Evolutionary conservation across 2,797 vertebrate species (phyloP), one percentile per base, ranked within the genome.

Genomic region (Acridotheres tristis): DNA sequence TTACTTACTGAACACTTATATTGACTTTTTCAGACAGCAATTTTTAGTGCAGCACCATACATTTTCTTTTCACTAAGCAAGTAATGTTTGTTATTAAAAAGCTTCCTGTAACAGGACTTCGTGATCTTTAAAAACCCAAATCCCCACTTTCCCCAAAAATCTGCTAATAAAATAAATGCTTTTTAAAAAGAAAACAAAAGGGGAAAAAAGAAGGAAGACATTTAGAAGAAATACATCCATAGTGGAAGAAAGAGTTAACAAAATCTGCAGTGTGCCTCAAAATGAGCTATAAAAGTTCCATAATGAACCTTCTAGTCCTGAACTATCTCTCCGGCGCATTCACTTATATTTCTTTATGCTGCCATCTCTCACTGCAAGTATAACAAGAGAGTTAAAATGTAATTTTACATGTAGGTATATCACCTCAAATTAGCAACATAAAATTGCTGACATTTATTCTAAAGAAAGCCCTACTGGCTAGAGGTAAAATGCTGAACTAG

Each of bases 371-470:
- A 93, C 51, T 63, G 89, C 71, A 96, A 92, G 88, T 93, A 61
- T 93, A 97, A 94, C 88, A 91, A 94, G 94, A 83, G 85, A 96
- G 95, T 96, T 91, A 95, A 95, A 94, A 93, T 73, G 79, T 95
- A 96, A 96, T 96, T 97, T 97, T 95, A 96, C 94, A 94, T 96
- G 93, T 95, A 97, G 87, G 94, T 95, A 97, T 91, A 96, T 96
- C 96, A 97, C 94, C 94, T 96, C 95, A 96, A 97, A 97, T 96
- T 97, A 96, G 96, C 90, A 96, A 95, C 93, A 97, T 96, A 97
- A 97, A 97, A 96, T 95, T 94, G 95, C 95, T 97, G 96, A 97
- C 94, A 96, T 96, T 97, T 97, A 97, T 97, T 96, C 93, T 94
- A 96, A 96, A 96, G 92, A 96, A 97, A 85, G 92, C 92, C 65